A percentile compares a stretch with the other conserved stretches of the same genome.
Evolutionary conservation across 2,113 vertebrate species (phyloP).

Genomic region (Elephantulus edwardii): DNA sequence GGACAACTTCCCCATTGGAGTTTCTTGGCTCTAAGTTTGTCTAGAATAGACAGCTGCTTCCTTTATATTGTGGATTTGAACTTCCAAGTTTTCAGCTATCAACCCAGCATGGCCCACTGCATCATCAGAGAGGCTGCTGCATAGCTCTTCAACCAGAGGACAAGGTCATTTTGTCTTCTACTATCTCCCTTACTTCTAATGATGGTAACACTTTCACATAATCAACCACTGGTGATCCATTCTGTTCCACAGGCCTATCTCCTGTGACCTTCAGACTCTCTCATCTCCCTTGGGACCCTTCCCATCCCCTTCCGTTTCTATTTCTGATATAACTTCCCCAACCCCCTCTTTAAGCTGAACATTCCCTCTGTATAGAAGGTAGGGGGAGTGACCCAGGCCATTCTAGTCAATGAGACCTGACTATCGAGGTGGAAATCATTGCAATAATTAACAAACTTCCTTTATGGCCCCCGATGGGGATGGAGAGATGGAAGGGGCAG

Average conservation of each 20-base stretch:
- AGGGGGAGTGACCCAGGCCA: not conserved
- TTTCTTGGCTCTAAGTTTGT: no score
- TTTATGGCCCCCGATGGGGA: not conserved
- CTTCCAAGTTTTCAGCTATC: no score
- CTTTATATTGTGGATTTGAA: no score
- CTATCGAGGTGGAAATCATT: not conserved
- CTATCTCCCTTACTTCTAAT: not conserved
- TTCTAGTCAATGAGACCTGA: not conserved
- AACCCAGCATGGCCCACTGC: no score
- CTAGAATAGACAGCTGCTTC: no score
- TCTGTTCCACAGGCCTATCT: not conserved
- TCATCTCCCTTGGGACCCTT: not conserved
- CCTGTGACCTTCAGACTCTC: not conserved
- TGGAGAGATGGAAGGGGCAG: no score
- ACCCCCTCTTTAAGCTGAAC: not conserved
- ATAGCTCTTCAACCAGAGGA: not conserved
- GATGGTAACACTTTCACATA: not conserved
- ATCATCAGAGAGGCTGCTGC: not conserved
- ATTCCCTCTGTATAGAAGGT: not conserved
- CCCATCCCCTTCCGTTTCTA: not conserved
- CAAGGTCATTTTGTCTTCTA: not conserved
- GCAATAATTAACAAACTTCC: not conserved
- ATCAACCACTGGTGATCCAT: not conserved
- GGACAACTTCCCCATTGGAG: no score
- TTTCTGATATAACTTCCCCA: not conserved